Evolutionary conservation across 2,113 vertebrate species (phyloP).

Genomic region (Numida meleagris): DNA sequence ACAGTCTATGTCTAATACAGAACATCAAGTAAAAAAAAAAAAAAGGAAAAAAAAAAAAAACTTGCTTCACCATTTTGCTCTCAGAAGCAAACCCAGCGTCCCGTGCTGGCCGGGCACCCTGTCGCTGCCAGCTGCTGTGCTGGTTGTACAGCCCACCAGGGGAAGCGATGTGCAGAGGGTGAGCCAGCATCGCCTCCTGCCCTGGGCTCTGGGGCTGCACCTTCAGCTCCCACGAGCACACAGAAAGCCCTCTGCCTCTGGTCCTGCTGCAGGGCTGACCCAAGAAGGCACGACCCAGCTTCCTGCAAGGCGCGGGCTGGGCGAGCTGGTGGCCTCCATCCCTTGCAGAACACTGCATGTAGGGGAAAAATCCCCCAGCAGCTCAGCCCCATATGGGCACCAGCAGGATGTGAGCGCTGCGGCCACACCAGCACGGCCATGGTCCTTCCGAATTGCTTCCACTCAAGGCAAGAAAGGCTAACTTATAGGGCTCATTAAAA

Average conservation of each 20-base stretch:
- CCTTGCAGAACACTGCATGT: constrained; percentile 36
- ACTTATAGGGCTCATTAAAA: neutral
- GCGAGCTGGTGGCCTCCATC: constrained; percentile 7
- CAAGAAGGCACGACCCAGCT: neutral
- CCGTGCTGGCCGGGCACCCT: neutral
- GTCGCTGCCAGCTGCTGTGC: neutral
- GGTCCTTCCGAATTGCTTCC: neutral
- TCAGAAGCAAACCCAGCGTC: constrained; percentile 5
- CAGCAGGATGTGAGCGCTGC: neutral
- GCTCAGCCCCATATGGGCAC: neutral
- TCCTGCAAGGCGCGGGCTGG: neutral
- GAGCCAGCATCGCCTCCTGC: neutral
- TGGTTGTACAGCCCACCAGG: neutral
- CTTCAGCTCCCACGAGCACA: neutral
- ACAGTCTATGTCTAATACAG: constrained; percentile 24
- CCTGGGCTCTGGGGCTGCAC: neutral
- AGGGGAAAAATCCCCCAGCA: constrained; percentile 37
- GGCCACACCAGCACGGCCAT: neutral
- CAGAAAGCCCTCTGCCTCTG: neutral
- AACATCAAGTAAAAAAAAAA: constrained; percentile 9
- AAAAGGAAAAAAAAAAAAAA: neutral
- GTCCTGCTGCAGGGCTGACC: neutral
- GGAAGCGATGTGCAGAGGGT: neutral
- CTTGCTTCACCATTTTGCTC: neutral
- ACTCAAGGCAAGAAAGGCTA: neutral